phyloP scores from a whole-genome alignment of 2,113 vertebrate species.

The Astur gentilis region DNA sequence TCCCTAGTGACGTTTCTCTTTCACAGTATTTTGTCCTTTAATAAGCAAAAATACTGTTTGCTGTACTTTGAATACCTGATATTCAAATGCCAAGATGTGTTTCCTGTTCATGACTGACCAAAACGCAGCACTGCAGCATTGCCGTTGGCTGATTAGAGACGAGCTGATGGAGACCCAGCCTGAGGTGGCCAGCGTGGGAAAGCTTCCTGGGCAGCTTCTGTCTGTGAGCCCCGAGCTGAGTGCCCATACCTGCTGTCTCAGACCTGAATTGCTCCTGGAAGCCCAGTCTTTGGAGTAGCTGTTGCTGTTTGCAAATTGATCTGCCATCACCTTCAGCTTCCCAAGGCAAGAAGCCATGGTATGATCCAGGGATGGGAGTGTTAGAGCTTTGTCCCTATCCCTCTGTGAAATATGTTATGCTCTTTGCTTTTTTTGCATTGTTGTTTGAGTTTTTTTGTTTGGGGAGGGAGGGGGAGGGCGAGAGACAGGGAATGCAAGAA shows the following conservation, averaged over 20 bases:
- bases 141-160: not conserved
- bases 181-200: not conserved
- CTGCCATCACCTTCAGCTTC: not conserved
- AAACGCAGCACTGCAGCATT: not conserved
- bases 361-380: fast-evolving
- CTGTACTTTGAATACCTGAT: not conserved
- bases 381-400: not conserved
- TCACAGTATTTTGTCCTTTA: not conserved
- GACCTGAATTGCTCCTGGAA: not conserved
- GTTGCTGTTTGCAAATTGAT: not conserved
- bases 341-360: not conserved
- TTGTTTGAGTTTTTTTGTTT: not conserved
- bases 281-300: not conserved
- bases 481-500: not conserved
- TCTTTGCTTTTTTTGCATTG: not conserved
- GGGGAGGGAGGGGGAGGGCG: fast-evolving
- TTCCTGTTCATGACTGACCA: not conserved
- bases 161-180: not conserved
- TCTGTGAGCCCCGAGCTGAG: not conserved
- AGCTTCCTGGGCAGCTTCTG: not conserved
- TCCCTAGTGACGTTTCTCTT: not conserved
- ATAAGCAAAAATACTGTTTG: not conserved
- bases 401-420: not conserved
- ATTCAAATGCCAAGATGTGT: not conserved
- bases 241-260: not conserved